A percentile compares a stretch with the other conserved stretches of the same genome.
phyloP scores from a whole-genome alignment of 2,797 vertebrate genomes.

The Chelon labrosus region DNA sequence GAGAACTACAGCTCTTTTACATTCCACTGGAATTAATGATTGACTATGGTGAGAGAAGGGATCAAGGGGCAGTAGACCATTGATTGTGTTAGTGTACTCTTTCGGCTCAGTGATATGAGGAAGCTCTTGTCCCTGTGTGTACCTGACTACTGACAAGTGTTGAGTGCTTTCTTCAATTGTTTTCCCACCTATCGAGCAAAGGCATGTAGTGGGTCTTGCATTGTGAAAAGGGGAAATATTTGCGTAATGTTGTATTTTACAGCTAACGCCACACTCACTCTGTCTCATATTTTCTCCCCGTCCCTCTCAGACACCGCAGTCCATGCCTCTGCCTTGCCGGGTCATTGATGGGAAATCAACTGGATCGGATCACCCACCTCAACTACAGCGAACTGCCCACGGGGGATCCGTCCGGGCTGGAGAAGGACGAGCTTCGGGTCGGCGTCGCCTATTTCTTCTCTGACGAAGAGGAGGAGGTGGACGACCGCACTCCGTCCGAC shows the following conservation, averaged over 20 bases:
- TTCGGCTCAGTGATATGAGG: conserved; percentile 41
- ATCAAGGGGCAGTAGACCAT: conserved; percentile 48
- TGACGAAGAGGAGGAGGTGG: conserved; percentile 99
- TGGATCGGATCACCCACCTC: conserved; percentile 99
- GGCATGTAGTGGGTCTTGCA: conserved; percentile 12
- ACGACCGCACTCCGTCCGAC: conserved; percentile 94
- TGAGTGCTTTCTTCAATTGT: conserved; percentile 6
- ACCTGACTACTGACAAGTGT: conserved; percentile 38
- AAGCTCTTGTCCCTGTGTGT: conserved; percentile 9
- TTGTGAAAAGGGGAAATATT: conserved; percentile 21
- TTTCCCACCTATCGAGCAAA: conserved; percentile 18
- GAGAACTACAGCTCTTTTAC: conserved; percentile 12
- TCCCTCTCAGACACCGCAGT: conserved; percentile 86
- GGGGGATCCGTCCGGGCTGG: conserved; percentile 98
- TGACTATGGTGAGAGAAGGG: conserved; percentile 54
- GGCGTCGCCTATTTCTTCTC: conserved; percentile 99
- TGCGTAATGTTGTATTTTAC: conserved; percentile 23
- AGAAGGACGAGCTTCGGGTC: conserved; percentile 99
- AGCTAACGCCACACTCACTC: conserved; percentile 9
- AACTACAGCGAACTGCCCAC: conserved; percentile 99
- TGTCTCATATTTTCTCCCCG: conserved; percentile 16
- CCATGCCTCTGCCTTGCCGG: conserved; percentile 91
- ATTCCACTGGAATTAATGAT: conserved; percentile 58
- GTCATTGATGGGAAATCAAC: conserved; percentile 99
- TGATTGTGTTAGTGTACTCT: conserved; percentile 57